A percentile compares a stretch with the other conserved stretches of the same genome.
phyloP scores from a whole-genome alignment of 2,797 vertebrate genomes.

The Coregonus sp. region DNA sequence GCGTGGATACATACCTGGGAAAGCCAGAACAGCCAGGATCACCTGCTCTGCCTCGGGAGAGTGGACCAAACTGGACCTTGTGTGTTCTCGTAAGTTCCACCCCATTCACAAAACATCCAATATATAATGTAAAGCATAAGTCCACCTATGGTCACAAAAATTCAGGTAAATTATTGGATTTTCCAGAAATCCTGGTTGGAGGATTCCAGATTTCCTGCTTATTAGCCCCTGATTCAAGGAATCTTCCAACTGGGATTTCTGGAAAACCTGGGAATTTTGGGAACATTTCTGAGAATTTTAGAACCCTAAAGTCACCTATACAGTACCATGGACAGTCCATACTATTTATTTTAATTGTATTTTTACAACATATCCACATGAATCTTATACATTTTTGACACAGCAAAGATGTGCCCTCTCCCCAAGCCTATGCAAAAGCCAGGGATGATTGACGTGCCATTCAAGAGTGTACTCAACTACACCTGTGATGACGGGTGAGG shows the following conservation, averaged over 20 bases:
- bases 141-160: background rate
- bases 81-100: constrained; percentile 81
- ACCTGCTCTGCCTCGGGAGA: constrained; percentile 70
- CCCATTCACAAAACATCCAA: background rate
- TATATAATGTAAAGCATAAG: background rate
- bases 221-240: no score
- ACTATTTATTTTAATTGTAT: no score
- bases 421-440: constrained; percentile 76
- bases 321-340: no score
- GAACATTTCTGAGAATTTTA: no score
- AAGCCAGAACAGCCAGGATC: constrained; percentile 56
- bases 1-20: constrained; percentile 69
- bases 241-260: no score
- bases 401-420: constrained; percentile 80
- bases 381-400: constrained; percentile 3
- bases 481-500: constrained; percentile 85
- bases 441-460: constrained; percentile 70
- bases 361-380: background rate
- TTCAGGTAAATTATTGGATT: no score
- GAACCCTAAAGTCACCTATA: no score
- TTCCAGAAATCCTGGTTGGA: no score
- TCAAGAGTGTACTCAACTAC: constrained; percentile 76
- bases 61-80: constrained; percentile 77
- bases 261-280: no score
- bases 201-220: no score